phyloP scores from a whole-genome alignment of 2,888 invertebrate genomes.

The Synanthedon andrenaeformis region DNA sequence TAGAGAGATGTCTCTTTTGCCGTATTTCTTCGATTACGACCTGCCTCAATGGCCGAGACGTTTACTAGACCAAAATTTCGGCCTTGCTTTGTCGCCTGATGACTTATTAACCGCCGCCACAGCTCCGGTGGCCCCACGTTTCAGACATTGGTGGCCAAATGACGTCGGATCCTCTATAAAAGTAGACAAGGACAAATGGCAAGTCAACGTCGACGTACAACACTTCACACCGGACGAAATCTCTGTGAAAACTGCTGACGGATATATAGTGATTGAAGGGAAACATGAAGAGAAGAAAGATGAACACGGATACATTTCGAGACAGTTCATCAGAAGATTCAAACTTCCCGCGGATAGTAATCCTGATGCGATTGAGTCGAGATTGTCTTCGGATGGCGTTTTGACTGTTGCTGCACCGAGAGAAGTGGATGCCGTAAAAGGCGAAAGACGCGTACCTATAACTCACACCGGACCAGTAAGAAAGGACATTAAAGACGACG shows the following conservation, averaged over 20 bases:
- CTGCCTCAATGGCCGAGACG: constrained; percentile 43
- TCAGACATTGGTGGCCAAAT: constrained; percentile 43
- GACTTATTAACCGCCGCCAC: constrained; percentile 38
- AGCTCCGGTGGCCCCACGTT: constrained; percentile 29
- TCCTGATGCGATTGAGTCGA: constrained; percentile 77
- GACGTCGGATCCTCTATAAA: constrained; percentile 63
- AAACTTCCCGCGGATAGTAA: constrained; percentile 78
- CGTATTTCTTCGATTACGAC: constrained; percentile 46
- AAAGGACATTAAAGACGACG: constrained; percentile 27
- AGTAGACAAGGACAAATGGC: constrained; percentile 69
- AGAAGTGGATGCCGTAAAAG: constrained; percentile 29
- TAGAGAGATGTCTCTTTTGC: constrained; percentile 35
- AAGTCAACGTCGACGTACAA: constrained; percentile 79
- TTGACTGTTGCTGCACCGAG: constrained; percentile 75
- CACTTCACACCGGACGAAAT: constrained; percentile 83
- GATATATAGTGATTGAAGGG: constrained; percentile 78
- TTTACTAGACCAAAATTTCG: constrained; percentile 54
- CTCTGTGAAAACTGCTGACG: constrained; percentile 78
- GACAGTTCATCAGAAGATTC: constrained; percentile 80
- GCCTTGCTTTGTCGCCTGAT: constrained; percentile 48
- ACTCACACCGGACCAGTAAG: constrained; percentile 70
- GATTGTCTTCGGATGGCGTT: constrained; percentile 82
- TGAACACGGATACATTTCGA: constrained; percentile 78
- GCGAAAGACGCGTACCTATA: constrained; percentile 69
- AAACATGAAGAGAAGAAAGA: constrained; percentile 84